These are phyloP conservation scores for Drosophila parabipectinata DNA, from an alignment of 1,140 invertebrate genomes.

Conservation along the genomic window DNA sequence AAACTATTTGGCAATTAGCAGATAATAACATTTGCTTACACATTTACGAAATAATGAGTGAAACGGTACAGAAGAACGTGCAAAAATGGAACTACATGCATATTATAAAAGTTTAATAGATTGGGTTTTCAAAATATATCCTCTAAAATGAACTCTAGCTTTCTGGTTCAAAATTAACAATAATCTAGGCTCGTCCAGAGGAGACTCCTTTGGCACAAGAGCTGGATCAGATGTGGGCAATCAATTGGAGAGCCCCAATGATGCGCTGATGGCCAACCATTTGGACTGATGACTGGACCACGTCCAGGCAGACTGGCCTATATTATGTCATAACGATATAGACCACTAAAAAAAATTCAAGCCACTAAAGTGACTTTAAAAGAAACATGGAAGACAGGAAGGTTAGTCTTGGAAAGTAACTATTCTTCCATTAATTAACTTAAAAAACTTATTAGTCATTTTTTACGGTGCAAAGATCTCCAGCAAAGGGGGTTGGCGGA, in stretches of 20 bases:
- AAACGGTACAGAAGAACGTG: slow-evolving; percentile 3
- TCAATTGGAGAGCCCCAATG: slow-evolving; percentile 54
- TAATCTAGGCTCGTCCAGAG: slow-evolving; percentile 18
- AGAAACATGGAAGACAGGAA: background rate
- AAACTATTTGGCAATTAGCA: slow-evolving; percentile 49
- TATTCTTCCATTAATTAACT: background rate
- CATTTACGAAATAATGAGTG: slow-evolving; percentile 25
- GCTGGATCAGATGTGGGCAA: slow-evolving; percentile 36
- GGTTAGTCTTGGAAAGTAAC: too few species aligned
- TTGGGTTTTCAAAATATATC: background rate
- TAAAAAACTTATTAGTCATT: background rate
- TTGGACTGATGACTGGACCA: slow-evolving; percentile 56
- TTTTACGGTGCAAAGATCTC: slow-evolving; percentile 24
- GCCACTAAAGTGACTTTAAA: background rate
- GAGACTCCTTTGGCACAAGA: slow-evolving; percentile 8
- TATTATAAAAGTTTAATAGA: background rate
- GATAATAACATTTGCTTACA: slow-evolving; percentile 43
- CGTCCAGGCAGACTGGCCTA: slow-evolving; percentile 38
- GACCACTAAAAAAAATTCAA: slow-evolving; percentile 14
- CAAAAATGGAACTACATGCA: background rate
- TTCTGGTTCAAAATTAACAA: slow-evolving; percentile 12
- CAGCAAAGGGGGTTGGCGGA: slow-evolving; percentile 28
- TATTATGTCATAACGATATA: slow-evolving; percentile 76
- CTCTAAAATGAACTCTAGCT: background rate
- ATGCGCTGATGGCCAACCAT: slow-evolving; percentile 60